Evolutionary conservation across 2,888 invertebrate species (phyloP).

Genomic region (Synergus gifuensis): DNA sequence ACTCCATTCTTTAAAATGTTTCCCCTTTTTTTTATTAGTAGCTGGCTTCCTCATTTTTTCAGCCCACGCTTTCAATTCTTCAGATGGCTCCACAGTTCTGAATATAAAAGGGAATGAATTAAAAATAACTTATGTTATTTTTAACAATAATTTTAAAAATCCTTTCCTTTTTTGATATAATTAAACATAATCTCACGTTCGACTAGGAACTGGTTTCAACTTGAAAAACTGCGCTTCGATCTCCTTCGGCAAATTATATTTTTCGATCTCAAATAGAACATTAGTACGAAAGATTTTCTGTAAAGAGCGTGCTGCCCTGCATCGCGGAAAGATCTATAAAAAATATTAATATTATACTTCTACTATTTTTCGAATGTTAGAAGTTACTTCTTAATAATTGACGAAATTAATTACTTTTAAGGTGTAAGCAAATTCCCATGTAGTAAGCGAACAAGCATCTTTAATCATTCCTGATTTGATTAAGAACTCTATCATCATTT

Average conservation of each 20-base stretch:
- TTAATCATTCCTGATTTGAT: not conserved
- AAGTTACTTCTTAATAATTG: not conserved
- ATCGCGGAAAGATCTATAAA: not conserved
- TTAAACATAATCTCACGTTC: no score
- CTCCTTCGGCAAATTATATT: not conserved
- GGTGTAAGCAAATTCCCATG: not conserved
- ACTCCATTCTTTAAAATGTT: no score
- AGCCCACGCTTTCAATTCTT: slow-evolving; percentile 13
- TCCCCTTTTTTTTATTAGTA: not conserved
- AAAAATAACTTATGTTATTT: no score
- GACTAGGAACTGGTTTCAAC: not conserved
- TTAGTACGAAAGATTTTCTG: not conserved
- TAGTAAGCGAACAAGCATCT: not conserved
- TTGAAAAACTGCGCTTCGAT: not conserved
- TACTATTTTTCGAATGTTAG: not conserved
- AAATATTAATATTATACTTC: not conserved
- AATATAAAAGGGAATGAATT: not conserved
- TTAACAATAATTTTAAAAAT: not conserved
- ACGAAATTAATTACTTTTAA: not conserved
- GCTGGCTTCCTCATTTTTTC: not conserved
- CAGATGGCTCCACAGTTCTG: not conserved
- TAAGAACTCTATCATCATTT: not conserved
- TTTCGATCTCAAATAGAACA: not conserved
- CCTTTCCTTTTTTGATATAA: not conserved
- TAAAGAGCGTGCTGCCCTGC: not conserved